Conservation (phyloP, 2,797 vertebrate species). For the Ptychobarbus kaznakovi region DNA sequence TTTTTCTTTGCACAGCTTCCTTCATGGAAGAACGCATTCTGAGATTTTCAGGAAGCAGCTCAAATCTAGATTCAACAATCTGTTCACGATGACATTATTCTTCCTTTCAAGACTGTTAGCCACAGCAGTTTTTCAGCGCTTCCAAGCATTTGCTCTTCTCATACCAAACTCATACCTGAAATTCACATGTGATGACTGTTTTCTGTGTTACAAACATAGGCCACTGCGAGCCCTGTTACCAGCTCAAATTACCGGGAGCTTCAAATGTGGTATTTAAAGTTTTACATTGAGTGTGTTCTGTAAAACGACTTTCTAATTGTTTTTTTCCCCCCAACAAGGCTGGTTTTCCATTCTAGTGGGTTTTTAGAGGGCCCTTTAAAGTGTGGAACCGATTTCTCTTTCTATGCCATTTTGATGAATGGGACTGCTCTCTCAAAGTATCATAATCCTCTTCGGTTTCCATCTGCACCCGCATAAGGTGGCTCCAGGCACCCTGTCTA, state of each 20-base stretch:
- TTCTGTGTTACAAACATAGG: conserved; percentile 10
- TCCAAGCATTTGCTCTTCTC: conserved; percentile 20
- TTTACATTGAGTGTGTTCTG: background rate
- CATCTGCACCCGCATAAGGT: background rate
- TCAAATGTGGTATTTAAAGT: background rate
- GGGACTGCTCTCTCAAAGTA: background rate
- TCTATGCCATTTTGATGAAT: background rate
- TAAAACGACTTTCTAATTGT: background rate
- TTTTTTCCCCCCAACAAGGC: background rate
- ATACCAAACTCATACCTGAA: conserved; percentile 28
- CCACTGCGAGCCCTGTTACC: background rate
- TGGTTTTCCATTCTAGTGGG: background rate
- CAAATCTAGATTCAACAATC: conserved; percentile 17
- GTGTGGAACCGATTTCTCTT: background rate
- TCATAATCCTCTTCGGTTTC: background rate
- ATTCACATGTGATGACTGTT: conserved; percentile 19
- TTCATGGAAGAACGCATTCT: background rate
- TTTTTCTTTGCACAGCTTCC: background rate
- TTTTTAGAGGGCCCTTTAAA: background rate
- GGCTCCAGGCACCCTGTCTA: background rate
- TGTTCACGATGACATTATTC: conserved; percentile 9
- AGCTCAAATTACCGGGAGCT: background rate
- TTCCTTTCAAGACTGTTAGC: conserved; percentile 12
- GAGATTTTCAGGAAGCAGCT: conserved; percentile 16
- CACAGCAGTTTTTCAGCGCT: background rate